These are phyloP conservation scores for Hyperopisus bebe DNA, from an alignment of 2,113 vertebrate species.

Conservation along the genomic window DNA sequence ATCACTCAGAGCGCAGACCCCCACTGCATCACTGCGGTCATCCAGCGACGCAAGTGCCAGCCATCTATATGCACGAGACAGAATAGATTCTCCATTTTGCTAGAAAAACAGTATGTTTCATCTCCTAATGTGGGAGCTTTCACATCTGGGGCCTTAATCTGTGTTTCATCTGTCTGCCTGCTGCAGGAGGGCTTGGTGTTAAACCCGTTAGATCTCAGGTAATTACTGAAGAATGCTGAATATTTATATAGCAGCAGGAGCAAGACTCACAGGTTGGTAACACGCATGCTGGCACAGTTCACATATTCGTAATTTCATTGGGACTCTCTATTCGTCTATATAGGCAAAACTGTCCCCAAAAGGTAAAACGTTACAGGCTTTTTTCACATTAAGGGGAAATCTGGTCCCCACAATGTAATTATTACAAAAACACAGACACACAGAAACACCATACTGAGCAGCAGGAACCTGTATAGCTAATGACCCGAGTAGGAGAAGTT, in stretches of 20 bases:
- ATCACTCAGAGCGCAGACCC: neutral
- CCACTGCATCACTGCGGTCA: neutral
- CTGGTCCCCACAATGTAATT: neutral
- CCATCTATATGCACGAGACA: neutral
- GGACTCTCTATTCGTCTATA: neutral
- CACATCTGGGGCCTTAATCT: constrained; percentile 10
- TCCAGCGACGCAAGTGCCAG: neutral
- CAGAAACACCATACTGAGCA: neutral
- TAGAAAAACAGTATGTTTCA: neutral
- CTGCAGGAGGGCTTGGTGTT: neutral
- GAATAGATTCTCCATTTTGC: neutral
- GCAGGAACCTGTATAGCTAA: neutral
- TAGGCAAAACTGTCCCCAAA: neutral
- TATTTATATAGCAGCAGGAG: neutral
- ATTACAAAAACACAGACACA: neutral
- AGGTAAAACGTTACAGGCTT: neutral
- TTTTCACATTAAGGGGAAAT: neutral
- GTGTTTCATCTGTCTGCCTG: constrained; percentile 16
- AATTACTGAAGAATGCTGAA: neutral
- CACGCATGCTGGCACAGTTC: neutral
- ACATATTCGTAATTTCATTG: neutral
- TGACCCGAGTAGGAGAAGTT: neutral
- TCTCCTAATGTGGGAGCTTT: neutral
- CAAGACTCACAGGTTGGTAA: neutral
- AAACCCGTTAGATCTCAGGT: neutral